Evolutionary conservation across 1,140 invertebrate genomes (phyloP), one percentile per base, ranked within the genome.

Genomic region (Saccostrea glomerata): DNA sequence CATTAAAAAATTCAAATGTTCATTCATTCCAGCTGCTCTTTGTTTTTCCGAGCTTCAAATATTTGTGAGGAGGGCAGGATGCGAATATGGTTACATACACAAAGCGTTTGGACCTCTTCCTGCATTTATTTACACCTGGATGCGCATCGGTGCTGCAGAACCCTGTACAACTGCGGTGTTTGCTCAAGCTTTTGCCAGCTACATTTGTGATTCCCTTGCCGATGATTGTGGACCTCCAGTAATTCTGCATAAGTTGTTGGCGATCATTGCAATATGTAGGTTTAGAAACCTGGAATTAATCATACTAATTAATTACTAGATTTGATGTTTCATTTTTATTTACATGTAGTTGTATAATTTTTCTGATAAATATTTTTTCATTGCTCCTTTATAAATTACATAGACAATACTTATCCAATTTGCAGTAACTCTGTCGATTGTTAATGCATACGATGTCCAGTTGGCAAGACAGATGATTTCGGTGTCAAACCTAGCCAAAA

Each of bases 31-130:
- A 92, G 92, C 92, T 56, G 92, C 89, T 20, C 77, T 92, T 20
- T 92, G 92, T 86, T 92, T 92, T 83, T 89, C 90, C 15, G 92
- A 92, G 86, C 89, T 92, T 9, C 86, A 91, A 36, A 91, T 92
- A 55, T 92, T 91, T 55, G 92, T 92, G n/a, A 85, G 85, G 47
- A 63, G 89, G 23, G 92, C 91, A 20, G 92, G 92, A 0, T 91
- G 91, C 66, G 92, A 92, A 87, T 92, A 92, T 84, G 92, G 91
- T 23, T 92, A 92, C 85, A 91, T 92, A 60, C 89, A 91, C 25
- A 91, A 92, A 85, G 92, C 92, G 0, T 92, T 91, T 60, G 92
- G 92, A 3, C 91, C 92, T 12, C 54, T 92, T 13, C 90, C 90
- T 12, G 90, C 91, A 40, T 92, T 92, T 77, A 90, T 92, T 4